These are phyloP conservation scores for Bursaphelenchus okinawaensis DNA, from an alignment of 2,888 invertebrate species.

Conservation along the genomic window DNA sequence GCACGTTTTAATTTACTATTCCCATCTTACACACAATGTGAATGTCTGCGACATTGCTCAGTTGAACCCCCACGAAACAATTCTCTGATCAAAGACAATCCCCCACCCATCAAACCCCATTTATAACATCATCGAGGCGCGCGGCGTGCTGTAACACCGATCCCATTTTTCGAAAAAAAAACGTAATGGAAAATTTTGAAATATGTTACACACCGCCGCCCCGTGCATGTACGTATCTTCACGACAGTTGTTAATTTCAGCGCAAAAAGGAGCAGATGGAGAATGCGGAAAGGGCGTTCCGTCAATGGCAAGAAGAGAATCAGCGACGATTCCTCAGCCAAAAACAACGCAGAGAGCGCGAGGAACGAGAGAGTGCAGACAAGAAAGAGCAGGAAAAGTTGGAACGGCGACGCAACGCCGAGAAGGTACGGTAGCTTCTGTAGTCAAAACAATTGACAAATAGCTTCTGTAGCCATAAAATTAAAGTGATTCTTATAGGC, in stretches of 20 bases:
- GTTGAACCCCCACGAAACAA: not conserved
- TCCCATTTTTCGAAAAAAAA: not conserved
- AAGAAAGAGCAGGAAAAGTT: not conserved
- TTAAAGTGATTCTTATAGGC: too few species aligned
- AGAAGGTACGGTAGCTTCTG: slow-evolving; percentile 23
- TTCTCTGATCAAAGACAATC: not conserved
- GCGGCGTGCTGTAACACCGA: not conserved
- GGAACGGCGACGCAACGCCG: slow-evolving; percentile 17
- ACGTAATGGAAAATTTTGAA: not conserved
- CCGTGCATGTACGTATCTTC: not conserved
- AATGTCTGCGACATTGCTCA: too few species aligned
- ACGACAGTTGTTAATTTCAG: slow-evolving; percentile 3
- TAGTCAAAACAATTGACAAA: too few species aligned
- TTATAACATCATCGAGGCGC: not conserved
- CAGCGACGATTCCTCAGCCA: slow-evolving; percentile 14
- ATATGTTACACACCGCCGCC: not conserved
- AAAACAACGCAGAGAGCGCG: slow-evolving; percentile 9
- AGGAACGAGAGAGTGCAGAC: slow-evolving; percentile 18
- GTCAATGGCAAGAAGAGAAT: slow-evolving; percentile 25
- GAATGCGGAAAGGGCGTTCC: slow-evolving; percentile 24
- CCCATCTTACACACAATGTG: too few species aligned
- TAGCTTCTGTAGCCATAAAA: too few species aligned
- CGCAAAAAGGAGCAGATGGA: slow-evolving; percentile 23
- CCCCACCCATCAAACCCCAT: not conserved
- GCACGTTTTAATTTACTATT: too few species aligned